Base-by-base conservation (phyloP, 2,888 invertebrate species). In the Drosophila rellima region DNA sequence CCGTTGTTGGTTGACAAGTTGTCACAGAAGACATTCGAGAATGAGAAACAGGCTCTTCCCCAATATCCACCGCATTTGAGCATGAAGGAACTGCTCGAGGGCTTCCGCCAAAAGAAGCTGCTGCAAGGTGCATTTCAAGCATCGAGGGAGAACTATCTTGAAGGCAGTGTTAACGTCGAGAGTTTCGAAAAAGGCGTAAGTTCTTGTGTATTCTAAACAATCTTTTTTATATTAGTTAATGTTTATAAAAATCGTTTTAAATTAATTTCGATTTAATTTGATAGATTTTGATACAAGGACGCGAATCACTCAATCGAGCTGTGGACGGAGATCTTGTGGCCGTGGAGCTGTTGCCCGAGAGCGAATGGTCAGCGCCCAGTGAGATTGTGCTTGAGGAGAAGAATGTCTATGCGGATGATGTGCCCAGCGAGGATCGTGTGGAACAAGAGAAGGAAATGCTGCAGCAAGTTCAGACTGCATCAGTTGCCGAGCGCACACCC, bases 271-370 rank as follows among this genome's bases (percentile, higher is more conserved):
- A 11, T 35, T 10, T 20, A 8, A 2, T 17, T 31, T 50, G 55
- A 89, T 8, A 96, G 96, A 94, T 98, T 70, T 93, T 98, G 7
- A 94, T 98, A 18, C 97, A 98, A 95, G 98, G 98, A 1, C 94
- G 96, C 66, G 94, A 94, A 57, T 95, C 97, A 55, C 94, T 99
- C 60, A 99, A 99, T 92, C 94, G 99, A 70, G 97, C 98, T 2
- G 96, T 99, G 0, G 97, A 99, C 91, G 98, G 98, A 5, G 99
- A 99, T 91, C 93, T 96, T 40, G 98, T 99, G 5, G 99, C 98
- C 5, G 93, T 99, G 56, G 95, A 98, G 93, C 93, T 99, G 48
- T 94, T 99, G 48, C 96, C 98, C 0, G 95, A 98, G 93, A 94
- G 94, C 7, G 94, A 99, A 86, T 99, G 99, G 99, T 95, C 96